phyloP scores from a whole-genome alignment of 2,113 vertebrate species.

The Anguilla japonica region DNA sequence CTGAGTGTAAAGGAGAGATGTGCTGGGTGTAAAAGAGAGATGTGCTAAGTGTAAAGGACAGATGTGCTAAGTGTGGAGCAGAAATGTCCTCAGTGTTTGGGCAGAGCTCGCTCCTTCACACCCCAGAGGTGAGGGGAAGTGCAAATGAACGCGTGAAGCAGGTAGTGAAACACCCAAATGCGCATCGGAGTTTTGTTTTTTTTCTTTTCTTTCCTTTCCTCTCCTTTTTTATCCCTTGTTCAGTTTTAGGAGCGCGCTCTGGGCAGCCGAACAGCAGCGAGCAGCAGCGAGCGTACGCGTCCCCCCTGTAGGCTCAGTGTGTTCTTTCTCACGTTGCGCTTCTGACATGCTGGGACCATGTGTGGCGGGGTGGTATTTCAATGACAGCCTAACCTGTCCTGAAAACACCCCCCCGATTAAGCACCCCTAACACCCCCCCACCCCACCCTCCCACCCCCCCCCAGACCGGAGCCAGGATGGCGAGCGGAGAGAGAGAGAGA shows the following conservation, averaged over 20 bases:
- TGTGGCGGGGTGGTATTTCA: slow-evolving; percentile 41
- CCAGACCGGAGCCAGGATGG: neutral
- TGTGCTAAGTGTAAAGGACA: too few species aligned
- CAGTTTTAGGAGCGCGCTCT: neutral
- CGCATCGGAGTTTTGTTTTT: slow-evolving; percentile 28
- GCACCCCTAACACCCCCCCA: slow-evolving; percentile 50
- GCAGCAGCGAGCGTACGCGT: slow-evolving; percentile 21
- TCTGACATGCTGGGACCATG: slow-evolving; percentile 47
- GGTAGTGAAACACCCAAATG: neutral
- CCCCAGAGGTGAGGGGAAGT: neutral
- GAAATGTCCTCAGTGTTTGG: neutral
- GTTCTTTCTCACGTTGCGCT: slow-evolving; percentile 48
- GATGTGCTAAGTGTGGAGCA: neutral
- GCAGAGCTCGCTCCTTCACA: neutral
- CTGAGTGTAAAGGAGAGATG: too few species aligned
- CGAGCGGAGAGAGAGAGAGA: neutral
- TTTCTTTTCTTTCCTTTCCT: slow-evolving; percentile 40
- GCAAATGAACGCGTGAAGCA: neutral
- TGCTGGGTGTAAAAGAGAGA: too few species aligned
- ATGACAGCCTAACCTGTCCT: slow-evolving; percentile 49
- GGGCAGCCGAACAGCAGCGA: neutral
- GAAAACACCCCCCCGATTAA: slow-evolving; percentile 31
- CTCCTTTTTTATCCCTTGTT: neutral
- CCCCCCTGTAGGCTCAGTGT: slow-evolving; percentile 34
- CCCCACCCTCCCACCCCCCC: slow-evolving; percentile 40